A percentile compares a stretch with the other conserved stretches of the same genome.
phyloP scores from a whole-genome alignment of 92 coral and sea anemone genomes.

The Anthopleura xanthogrammica region DNA sequence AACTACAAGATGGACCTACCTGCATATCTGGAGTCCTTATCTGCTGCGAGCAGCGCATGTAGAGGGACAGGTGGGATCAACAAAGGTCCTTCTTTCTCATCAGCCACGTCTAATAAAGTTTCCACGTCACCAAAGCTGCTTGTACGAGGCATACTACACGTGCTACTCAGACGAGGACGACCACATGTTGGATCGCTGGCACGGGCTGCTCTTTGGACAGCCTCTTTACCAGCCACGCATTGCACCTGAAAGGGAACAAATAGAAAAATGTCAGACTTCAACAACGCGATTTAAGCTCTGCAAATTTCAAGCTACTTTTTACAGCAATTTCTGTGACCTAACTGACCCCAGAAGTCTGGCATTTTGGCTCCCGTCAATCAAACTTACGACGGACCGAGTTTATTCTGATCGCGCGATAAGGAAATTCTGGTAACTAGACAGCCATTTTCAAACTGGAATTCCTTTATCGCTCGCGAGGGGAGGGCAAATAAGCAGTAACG shows the following conservation, averaged over 20 bases:
- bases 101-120: constrained; percentile 37
- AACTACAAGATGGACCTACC: constrained; percentile 18
- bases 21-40: constrained; percentile 75
- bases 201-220: constrained; percentile 67
- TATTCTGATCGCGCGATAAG: too few species aligned
- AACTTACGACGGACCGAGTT: too few species aligned
- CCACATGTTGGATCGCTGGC: constrained; percentile 56
- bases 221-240: constrained; percentile 92
- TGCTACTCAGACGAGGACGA: constrained; percentile 84
- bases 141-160: constrained; percentile 77
- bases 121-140: constrained; percentile 67
- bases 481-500: not conserved
- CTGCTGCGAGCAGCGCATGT: constrained; percentile 92
- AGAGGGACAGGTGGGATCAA: constrained; percentile 91
- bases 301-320: too few species aligned
- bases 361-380: too few species aligned
- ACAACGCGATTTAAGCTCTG: not conserved
- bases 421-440: too few species aligned
- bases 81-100: constrained; percentile 61
- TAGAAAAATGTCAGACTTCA: not conserved
- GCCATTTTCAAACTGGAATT: too few species aligned
- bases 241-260: constrained; percentile 56
- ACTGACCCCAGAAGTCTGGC: too few species aligned
- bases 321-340: too few species aligned
- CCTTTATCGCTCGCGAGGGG: not conserved